A percentile compares a stretch with the other conserved stretches of the same genome.
phyloP scores from a whole-genome alignment of 2,888 invertebrate species.

The Coelogynopora nodosa region DNA sequence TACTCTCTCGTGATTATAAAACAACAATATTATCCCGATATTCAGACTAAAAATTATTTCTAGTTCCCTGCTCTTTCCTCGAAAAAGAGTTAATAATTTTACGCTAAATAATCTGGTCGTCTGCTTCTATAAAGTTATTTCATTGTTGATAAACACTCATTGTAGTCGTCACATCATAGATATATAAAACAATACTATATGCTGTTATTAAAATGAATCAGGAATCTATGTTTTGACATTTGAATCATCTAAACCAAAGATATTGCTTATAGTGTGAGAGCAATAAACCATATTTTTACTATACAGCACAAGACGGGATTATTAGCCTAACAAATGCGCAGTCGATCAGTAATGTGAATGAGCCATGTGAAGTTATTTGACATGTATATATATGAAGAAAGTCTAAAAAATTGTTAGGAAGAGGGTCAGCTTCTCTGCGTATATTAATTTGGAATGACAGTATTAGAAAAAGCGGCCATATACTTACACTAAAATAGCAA shows the following conservation, averaged over 20 bases:
- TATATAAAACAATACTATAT: not conserved
- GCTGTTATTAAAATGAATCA: not conserved
- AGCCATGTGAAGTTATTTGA: not conserved
- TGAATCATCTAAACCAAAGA: not conserved
- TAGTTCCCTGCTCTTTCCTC: not conserved
- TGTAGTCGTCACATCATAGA: not conserved
- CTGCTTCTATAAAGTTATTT: too few relatives aligned
- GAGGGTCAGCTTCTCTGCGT: not conserved
- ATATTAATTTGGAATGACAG: not conserved
- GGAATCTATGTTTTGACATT: not conserved
- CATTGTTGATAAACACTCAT: too few relatives aligned
- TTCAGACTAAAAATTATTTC: not conserved
- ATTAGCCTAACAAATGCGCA: constrained; percentile 10
- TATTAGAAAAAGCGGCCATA: not conserved
- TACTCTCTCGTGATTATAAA: not conserved
- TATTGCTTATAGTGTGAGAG: not conserved
- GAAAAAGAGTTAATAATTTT: not conserved
- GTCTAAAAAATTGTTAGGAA: not conserved
- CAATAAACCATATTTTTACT: not conserved
- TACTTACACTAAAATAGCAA: not conserved
- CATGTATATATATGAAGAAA: not conserved
- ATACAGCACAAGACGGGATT: not conserved
- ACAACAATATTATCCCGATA: not conserved
- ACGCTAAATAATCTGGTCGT: not conserved
- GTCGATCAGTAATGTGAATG: not conserved